Evolutionary conservation across 2,888 invertebrate species (phyloP), one percentile per base, ranked within the genome.

Genomic region (Drosophila fungiperda): DNA sequence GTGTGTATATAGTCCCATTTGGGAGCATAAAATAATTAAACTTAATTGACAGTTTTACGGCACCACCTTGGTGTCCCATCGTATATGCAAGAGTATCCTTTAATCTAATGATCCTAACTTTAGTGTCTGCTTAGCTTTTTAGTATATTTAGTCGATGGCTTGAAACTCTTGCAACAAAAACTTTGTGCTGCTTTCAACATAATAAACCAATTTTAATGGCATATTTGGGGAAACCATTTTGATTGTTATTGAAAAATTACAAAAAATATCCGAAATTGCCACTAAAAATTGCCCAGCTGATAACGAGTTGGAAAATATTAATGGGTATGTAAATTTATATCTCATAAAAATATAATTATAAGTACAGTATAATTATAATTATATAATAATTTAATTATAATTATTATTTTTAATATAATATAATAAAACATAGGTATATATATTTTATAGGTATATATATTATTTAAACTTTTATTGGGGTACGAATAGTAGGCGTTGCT

Each of bases 11-110:
- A 68, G 53, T 68, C 72, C 66, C 72, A 54, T 80, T 76, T 76
- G 72, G 73, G 50, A 80, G 78, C 85, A 84, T 87, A 84, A 89
- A 86, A 89, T 89, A 89, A 87, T 87, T 89, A 87, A 87, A 77
- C 75, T 73, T 87, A 87, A 87, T 87, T 87, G 86, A 87, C 86
- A 85, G 88, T 82, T 89, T 89, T 86, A 87, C 57, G 87, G 68
- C 87, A 81, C 53, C 89, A 89, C 87, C 89, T 87, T 89, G 68
- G 73, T 59, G 70, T 59, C 45, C 53, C 72, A 68, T 52, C 12
- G 55, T 64, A 50, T n/a, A 33, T 50, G 64, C 64, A n/a, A 15
- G 71, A 74, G 66, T 67, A 75, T 68, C 69, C 73, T 58, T 70
- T 77, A 79, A 72, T 70, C 88, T 88, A 86, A 88, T 83, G 78